A percentile compares a stretch with the other conserved stretches of the same genome.
Evolutionary conservation across 2,113 vertebrate species (phyloP).

Genomic region (Paracanthobrama guichenoti): DNA sequence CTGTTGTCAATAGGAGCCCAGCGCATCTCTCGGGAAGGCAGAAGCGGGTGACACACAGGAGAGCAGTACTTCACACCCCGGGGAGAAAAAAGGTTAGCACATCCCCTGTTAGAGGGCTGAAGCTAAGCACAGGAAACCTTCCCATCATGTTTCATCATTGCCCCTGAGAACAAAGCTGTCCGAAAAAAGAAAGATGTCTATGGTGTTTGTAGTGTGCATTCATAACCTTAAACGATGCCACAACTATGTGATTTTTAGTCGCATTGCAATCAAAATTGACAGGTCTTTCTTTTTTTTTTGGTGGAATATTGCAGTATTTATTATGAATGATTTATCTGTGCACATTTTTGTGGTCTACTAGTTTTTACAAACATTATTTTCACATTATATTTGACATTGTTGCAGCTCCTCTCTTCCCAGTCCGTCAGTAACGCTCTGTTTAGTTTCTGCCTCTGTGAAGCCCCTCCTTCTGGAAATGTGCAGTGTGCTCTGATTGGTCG

Average conservation of each 20-base stretch:
- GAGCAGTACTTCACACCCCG: slow-evolving; percentile 74
- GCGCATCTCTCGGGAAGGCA: slow-evolving; percentile 68
- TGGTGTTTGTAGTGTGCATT: not conserved
- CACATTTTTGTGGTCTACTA: no score
- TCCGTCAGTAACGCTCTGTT: no score
- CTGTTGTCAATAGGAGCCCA: slow-evolving; percentile 66
- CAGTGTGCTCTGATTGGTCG: no score
- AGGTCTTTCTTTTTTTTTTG: no score
- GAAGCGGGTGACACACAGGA: slow-evolving; percentile 78
- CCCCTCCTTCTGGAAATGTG: no score
- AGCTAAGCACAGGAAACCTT: slow-evolving; percentile 65
- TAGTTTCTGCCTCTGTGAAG: no score
- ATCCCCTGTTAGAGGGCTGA: slow-evolving; percentile 60
- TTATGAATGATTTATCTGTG: no score
- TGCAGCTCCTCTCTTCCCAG: no score
- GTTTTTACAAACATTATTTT: no score
- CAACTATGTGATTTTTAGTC: not conserved
- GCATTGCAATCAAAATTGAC: no score
- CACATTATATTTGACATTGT: no score
- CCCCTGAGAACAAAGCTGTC: slow-evolving; percentile 31
- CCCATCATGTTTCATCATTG: slow-evolving; percentile 61
- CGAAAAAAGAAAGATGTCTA: not conserved
- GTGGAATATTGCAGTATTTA: no score
- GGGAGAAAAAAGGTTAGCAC: slow-evolving; percentile 73
- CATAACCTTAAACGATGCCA: not conserved